Base-by-base conservation (phyloP, 2,888 invertebrate genomes). In the Hypercompe scribonia region DNA sequence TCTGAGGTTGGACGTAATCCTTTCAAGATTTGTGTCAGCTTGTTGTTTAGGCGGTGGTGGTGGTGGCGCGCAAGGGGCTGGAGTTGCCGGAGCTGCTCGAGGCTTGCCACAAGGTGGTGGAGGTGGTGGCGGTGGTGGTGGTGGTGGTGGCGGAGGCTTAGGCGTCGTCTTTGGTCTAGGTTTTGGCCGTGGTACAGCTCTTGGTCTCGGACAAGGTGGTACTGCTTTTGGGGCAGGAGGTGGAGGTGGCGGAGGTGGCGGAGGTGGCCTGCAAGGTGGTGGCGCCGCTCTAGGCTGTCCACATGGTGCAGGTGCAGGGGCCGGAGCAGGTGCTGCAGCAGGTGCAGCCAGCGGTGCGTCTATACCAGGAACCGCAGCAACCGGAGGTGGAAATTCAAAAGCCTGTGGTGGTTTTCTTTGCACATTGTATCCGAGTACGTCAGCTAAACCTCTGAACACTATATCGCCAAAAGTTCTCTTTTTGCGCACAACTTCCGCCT, bases 391-490 rank as follows among this genome's bases (percentile, higher is more conserved):
- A 80, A 95, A 94, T 31, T 89, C 90, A 18, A 72, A 75, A 28
- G 89, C 86, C 72, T 90, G 90, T 24, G 92, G 90, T 24, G 94
- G 92, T 77, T 92, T 94, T 70, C 94, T 87, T 58, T 91, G 92
- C 65, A 96, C 92, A 77, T 84, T 90, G 84, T 96, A 96, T 3
- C 96, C 96, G 31, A 96, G 89, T 75, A 93, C 96, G 77, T 96
- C 96, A 15, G 96, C 96, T n/a, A 96, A 85, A 2, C 96, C 96
- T 73, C 95, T 88, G 82, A 96, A 96, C 85, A 96, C 95, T 77
- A 96, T 89, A 72, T 96, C 95, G 13, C 96, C 96, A 82, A 96
- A 96, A 1, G 96, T 96, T 71, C 96, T 86, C 84, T 96, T 96
- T 89, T 92, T 93, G n/a, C 96, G 88, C 68, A 95, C 94, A 46